These are phyloP conservation scores for Columba janthina DNA, from an alignment of 2,113 vertebrate genomes.

Conservation along the genomic window DNA sequence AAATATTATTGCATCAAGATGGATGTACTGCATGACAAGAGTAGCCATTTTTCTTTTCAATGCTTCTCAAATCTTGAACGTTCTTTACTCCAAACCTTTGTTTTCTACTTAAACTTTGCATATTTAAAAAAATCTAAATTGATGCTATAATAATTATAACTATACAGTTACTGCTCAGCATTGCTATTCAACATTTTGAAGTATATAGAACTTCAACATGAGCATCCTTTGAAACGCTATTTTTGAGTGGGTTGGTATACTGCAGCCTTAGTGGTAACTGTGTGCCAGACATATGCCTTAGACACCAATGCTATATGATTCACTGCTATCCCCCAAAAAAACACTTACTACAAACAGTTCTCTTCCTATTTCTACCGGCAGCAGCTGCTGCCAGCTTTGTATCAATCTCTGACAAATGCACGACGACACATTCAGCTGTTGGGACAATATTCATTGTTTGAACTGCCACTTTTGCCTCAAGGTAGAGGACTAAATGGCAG, in stretches of 20 bases:
- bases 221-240: background rate
- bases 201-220: background rate
- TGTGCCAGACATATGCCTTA: background rate
- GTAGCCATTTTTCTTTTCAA: background rate
- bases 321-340: background rate
- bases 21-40: background rate
- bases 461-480: background rate
- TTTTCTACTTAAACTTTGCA: background rate
- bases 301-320: background rate
- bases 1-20: background rate
- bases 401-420: background rate
- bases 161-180: background rate
- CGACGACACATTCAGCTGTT: background rate
- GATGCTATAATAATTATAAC: background rate
- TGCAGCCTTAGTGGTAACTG: background rate
- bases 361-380: background rate
- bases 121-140: background rate
- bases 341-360: background rate
- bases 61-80: background rate
- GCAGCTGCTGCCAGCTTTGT: conserved; percentile 11
- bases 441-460: background rate
- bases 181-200: background rate
- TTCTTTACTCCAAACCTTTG: background rate
- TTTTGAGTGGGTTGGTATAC: background rate
- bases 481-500: background rate